Base-by-base conservation (phyloP, 92 coral and sea anemone genomes). In the Diadumene lineata region DNA sequence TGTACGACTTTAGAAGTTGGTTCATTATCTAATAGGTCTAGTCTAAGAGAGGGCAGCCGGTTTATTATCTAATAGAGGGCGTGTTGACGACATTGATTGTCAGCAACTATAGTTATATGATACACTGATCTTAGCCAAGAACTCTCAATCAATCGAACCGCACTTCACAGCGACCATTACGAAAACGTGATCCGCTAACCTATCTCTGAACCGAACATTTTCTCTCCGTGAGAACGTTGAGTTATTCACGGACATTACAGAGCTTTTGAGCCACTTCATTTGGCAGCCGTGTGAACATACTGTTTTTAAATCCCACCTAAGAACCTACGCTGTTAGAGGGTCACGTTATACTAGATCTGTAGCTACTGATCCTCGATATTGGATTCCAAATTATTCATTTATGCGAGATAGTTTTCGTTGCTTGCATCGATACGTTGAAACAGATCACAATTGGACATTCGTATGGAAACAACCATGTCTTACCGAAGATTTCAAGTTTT, bases 91-190 rank as follows among this genome's bases (percentile, higher is more conserved):
- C 60, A 23, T 15, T 53, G n/a, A 15, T 15, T 53, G 60, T 53
- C 60, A 53, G 8, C 8, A 15, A 53, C 4, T 23, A 15, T 15
- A 23, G 60, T 53, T 15, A 53, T 21, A 53, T 21, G 60, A 53
- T 53, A 53, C 24, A 53, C 21, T 53, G 10, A 15, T 4, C 60
- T 3, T 53, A 9, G 24, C 60, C 60, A 15, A 15, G 60, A 53
- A 38, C 48, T 21, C 60, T 15, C 60, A 53, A 53, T 53, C 60
- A 53, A 53, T 53, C 60, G 19, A 53, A 53, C 24, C 60, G 24
- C 24, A 3, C 24, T 21, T 6, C 19, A 13, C 21, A 21, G 4
- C 60, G 19, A 16, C n/a, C 2, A 53, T 53, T 16, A 53, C 60
- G 18, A 53, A 21, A 53, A 53, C 60, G 60, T 53, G 60, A 53